Percentiles rank a stretch among this genome's conserved stretches.
Conservation (phyloP, 2,888 invertebrate species). For the Sturmia bella region DNA sequence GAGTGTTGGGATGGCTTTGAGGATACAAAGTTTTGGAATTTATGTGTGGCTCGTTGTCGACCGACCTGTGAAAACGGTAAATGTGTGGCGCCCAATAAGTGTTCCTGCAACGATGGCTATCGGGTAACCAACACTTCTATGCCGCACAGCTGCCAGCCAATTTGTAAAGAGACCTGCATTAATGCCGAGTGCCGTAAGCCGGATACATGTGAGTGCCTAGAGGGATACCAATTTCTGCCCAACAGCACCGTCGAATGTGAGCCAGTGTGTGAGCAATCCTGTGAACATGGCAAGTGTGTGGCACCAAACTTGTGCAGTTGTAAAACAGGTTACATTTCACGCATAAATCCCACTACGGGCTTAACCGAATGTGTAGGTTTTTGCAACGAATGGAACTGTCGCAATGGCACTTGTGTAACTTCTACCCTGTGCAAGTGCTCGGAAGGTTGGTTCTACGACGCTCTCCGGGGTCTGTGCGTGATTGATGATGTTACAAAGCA, state of each 20-base stretch:
- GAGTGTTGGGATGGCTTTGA: conserved; percentile 78
- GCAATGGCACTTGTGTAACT: conserved; percentile 71
- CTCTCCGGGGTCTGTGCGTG: conserved; percentile 70
- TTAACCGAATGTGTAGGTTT: conserved; percentile 71
- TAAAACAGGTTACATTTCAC: conserved; percentile 79
- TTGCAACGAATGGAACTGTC: conserved; percentile 73
- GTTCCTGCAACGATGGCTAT: conserved; percentile 82
- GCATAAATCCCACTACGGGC: conserved; percentile 65
- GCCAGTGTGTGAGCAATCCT: conserved; percentile 76
- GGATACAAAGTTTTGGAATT: conserved; percentile 75
- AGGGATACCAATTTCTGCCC: conserved; percentile 78
- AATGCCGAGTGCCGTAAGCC: conserved; percentile 83
- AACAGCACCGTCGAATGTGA: conserved; percentile 77
- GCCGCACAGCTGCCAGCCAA: conserved; percentile 75
- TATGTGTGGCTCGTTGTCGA: conserved; percentile 77
- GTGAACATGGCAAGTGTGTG: conserved; percentile 77
- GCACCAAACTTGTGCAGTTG: conserved; percentile 83
- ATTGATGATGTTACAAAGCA: conserved; percentile 38
- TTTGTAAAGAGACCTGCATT: conserved; percentile 76
- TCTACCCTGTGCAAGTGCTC: conserved; percentile 72
- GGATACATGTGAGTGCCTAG: conserved; percentile 83
- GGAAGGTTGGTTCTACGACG: conserved; percentile 69
- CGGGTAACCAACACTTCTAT: conserved; percentile 73
- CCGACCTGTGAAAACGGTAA: conserved; percentile 81
- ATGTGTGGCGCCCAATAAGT: conserved; percentile 82